Evolutionary conservation across 2,888 invertebrate species (phyloP), one percentile per base, ranked within the genome.

Genomic region (Onchidella celtica): DNA sequence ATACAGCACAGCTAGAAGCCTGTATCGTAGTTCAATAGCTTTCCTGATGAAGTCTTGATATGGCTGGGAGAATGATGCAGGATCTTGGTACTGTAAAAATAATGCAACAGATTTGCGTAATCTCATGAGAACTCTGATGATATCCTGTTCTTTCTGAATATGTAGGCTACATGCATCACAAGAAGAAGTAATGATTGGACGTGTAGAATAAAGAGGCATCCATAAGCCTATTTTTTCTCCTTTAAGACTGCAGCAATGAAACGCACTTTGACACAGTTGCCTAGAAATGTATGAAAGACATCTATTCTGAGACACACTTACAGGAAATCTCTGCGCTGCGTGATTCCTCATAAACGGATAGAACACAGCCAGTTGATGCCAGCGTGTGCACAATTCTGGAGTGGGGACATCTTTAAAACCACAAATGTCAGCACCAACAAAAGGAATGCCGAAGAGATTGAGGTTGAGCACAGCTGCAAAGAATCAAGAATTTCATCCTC

Each of bases 11-110:
- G 94, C 94, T 24, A 94, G 87, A n/a, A 94, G 89, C 21, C 89
- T 87, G 88, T 94, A 94, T 29, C 94, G 87, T 6, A 89, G 86
- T 27, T 87, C 72, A 3, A 93, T 76, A 17, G 90, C 91, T 34
- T 81, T 74, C 61, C 87, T 87, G 85, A 91, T 90, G 34, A 86
- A 85, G 21, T 92, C 92, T 17, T 96, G 95, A 27, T 97, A 96
- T 65, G 94, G 94, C 0, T 95, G 93, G 0, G 97, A 96, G 91
- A 97, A 93, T 24, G 95, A 95, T 2, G 95, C 97, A 0, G 97
- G 97, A 94, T 97, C 97, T 95, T 97, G 97, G 59, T 96, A 96
- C 90, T 90, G 77, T 1, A n/a, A n/a, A n/a, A n/a, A n/a, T n/a
- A n/a, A n/a, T n/a, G n/a, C n/a, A n/a, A n/a, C n/a, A n/a, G n/a